Conservation (phyloP, 1,140 invertebrate genomes). For the Muscidifurax raptorellus region DNA sequence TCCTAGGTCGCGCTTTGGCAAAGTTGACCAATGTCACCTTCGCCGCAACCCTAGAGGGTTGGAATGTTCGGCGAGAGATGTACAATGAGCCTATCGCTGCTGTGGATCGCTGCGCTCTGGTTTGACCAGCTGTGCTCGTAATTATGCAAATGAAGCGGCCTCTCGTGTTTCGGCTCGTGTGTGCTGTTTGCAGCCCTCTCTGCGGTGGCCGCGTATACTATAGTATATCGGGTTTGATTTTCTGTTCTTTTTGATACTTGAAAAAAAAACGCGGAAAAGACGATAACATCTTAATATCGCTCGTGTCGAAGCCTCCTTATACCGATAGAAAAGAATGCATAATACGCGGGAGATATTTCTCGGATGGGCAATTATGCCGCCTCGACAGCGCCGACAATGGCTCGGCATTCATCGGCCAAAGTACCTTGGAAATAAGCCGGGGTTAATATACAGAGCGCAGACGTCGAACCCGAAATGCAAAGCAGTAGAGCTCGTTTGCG, state of each 20-base stretch:
- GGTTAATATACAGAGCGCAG: neutral
- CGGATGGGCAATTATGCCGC: neutral
- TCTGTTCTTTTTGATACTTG: no score
- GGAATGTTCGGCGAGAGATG: neutral
- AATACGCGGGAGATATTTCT: neutral
- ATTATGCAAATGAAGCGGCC: slow-evolving; percentile 38
- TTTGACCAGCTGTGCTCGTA: slow-evolving; percentile 11
- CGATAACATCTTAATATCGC: no score
- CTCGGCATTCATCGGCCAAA: neutral
- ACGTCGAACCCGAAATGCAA: neutral
- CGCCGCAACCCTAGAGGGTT: neutral
- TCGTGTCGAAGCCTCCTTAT: no score
- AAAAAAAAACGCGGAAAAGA: no score
- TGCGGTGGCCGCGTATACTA: no score
- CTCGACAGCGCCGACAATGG: neutral
- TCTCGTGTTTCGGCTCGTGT: slow-evolving; percentile 38
- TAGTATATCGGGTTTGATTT: no score
- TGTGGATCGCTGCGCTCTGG: neutral
- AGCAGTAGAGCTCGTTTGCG: neutral
- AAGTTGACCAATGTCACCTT: slow-evolving; percentile 57
- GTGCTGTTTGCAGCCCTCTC: neutral
- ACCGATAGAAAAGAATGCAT: neutral
- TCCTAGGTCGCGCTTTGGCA: slow-evolving; percentile 58
- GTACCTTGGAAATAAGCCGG: neutral
- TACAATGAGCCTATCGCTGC: neutral